Evolutionary conservation across 2,797 vertebrate species (phyloP).

Genomic region (Paedocypris micromegethes): DNA sequence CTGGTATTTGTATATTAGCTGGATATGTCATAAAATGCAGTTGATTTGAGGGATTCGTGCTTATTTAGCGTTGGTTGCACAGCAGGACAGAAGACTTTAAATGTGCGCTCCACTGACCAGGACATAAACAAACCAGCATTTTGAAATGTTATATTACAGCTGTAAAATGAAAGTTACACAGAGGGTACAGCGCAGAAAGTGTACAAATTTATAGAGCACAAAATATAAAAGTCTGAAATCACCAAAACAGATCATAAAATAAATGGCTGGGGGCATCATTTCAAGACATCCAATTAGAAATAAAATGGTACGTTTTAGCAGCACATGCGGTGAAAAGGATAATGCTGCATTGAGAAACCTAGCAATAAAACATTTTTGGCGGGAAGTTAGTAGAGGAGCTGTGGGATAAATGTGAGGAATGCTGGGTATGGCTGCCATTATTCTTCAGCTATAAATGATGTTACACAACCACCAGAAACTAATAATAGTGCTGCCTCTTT

Average conservation of each 20-base stretch:
- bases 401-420: slow-evolving; percentile 24
- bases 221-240: background rate
- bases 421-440: slow-evolving; percentile 1
- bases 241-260: background rate
- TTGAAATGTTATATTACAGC: slow-evolving; percentile 27
- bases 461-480: slow-evolving; percentile 29
- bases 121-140: slow-evolving; percentile 33
- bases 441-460: slow-evolving; percentile 27
- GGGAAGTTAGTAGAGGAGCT: slow-evolving; percentile 1
- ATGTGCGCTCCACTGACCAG: slow-evolving; percentile 1
- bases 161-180: background rate
- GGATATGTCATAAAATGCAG: slow-evolving; percentile 1
- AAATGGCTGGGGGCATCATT: background rate
- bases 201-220: background rate
- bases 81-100: slow-evolving; percentile 1
- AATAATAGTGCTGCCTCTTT: slow-evolving; percentile 35
- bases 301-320: background rate
- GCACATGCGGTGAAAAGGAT: background rate
- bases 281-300: background rate
- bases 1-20: background rate
- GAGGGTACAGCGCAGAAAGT: background rate
- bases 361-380: slow-evolving; percentile 18
- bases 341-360: slow-evolving; percentile 11
- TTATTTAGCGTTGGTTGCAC: slow-evolving; percentile 8
- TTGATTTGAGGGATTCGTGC: background rate